Percentiles rank a stretch among this genome's conserved stretches.
phyloP scores from a whole-genome alignment of 2,113 vertebrate genomes.

The Platysternon megacephalum region DNA sequence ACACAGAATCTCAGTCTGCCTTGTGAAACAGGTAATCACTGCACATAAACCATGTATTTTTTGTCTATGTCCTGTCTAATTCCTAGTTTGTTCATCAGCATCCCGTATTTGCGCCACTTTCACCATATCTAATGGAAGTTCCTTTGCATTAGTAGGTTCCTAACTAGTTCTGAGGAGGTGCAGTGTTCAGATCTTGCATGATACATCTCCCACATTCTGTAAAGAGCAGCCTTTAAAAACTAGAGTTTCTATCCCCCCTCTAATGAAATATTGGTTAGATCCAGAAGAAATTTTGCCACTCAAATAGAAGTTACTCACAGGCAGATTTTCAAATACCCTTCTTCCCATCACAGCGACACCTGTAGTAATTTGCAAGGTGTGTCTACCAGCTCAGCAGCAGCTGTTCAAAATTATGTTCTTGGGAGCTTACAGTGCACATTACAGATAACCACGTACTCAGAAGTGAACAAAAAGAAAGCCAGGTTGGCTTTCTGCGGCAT shows the following conservation, averaged over 20 bases:
- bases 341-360: background rate
- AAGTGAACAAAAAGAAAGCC: background rate
- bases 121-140: background rate
- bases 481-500: background rate
- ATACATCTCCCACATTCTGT: background rate
- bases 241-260: background rate
- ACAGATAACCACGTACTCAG: background rate
- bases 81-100: background rate
- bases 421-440: fast-evolving
- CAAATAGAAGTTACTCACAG: fast-evolving
- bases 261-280: fast-evolving
- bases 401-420: fast-evolving
- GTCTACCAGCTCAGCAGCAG: background rate
- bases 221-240: background rate
- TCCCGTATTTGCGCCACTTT: background rate
- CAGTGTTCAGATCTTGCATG: background rate
- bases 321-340: background rate
- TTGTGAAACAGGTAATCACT: background rate
- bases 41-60: background rate
- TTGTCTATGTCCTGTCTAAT: background rate
- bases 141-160: background rate
- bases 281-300: background rate
- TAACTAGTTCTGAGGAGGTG: background rate
- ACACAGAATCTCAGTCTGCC: background rate
- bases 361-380: background rate